A percentile compares a stretch with the other conserved stretches of the same genome.
phyloP scores from a whole-genome alignment of 2,797 vertebrate genomes.

The Epinephelus awoara region DNA sequence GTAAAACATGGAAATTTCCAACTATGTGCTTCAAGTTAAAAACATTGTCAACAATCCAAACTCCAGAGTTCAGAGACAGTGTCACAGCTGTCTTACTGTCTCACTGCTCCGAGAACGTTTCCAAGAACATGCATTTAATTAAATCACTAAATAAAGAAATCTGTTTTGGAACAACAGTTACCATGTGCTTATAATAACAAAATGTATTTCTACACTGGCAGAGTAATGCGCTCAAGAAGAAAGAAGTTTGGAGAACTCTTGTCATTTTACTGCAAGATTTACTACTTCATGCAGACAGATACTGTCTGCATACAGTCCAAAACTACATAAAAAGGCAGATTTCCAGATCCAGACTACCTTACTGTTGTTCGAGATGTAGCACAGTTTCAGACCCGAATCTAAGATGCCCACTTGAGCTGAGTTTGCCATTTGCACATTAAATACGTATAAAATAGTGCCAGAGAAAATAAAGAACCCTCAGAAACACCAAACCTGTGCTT shows the following conservation, averaged over 20 bases:
- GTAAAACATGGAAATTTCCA: too few species aligned
- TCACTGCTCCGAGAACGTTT: not conserved
- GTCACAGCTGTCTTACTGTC: slow-evolving; percentile 15
- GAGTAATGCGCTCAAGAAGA: not conserved
- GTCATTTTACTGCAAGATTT: too few species aligned
- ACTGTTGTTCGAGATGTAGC: not conserved
- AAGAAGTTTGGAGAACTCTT: not conserved
- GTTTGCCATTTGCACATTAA: too few species aligned
- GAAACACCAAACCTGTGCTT: slow-evolving; percentile 13
- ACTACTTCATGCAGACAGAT: too few species aligned
- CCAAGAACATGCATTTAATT: slow-evolving; percentile 18
- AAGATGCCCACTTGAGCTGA: not conserved
- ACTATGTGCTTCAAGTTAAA: not conserved
- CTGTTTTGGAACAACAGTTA: slow-evolving; percentile 25
- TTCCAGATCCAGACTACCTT: not conserved
- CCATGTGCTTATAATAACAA: slow-evolving; percentile 24
- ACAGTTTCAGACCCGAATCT: too few species aligned
- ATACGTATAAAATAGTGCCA: too few species aligned
- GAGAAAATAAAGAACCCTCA: slow-evolving; percentile 31
- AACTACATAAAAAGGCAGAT: too few species aligned
- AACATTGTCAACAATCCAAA: not conserved
- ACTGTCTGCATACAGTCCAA: too few species aligned
- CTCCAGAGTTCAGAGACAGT: slow-evolving; percentile 14
- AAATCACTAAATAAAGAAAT: slow-evolving; percentile 28
- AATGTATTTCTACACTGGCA: not conserved